phyloP scores from a whole-genome alignment of 2,113 vertebrate species.

The Chionis minor region DNA sequence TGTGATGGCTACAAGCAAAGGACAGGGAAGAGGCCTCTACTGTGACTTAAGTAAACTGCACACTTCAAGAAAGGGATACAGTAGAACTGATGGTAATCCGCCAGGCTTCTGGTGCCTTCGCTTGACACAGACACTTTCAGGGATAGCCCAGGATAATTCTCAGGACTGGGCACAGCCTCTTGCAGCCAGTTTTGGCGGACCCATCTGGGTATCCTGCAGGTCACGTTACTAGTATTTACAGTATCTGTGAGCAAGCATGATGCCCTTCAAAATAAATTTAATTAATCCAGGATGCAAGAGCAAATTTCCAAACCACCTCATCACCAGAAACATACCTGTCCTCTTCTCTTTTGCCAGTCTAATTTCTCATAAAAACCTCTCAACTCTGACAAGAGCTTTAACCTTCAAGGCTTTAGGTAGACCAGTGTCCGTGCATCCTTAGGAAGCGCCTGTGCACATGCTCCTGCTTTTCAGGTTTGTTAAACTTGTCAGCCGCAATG shows the following conservation, averaged over 20 bases:
- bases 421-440: background rate
- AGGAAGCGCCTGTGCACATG: background rate
- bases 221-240: background rate
- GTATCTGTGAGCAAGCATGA: background rate
- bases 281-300: background rate
- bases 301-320: background rate
- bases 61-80: background rate
- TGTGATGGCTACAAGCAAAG: background rate
- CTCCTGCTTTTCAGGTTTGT: background rate
- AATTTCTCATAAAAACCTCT: background rate
- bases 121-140: background rate
- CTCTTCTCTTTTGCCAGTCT: background rate
- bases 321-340: rapidly evolving
- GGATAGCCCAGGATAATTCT: background rate
- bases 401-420: background rate
- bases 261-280: background rate
- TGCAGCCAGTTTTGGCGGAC: background rate
- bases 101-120: background rate
- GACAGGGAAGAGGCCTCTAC: background rate
- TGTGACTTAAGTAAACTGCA: background rate
- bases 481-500: background rate
- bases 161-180: background rate
- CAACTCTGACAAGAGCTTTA: background rate
- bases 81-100: too few species aligned
- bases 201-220: background rate